Base-by-base conservation (phyloP, 2,797 vertebrate species). In the Semotilus atromaculatus region DNA sequence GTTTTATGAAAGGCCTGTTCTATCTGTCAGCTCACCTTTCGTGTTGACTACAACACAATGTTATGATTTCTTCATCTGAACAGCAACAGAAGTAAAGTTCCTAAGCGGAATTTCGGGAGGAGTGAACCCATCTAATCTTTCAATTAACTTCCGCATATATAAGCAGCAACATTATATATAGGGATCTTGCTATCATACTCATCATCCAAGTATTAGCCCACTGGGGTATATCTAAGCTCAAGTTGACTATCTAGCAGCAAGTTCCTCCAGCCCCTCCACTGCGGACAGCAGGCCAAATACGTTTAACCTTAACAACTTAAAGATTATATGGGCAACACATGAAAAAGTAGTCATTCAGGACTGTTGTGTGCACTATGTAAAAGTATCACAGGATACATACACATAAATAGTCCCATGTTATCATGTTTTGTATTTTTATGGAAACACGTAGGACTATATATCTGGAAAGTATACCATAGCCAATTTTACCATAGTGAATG, bases 1-100 rank as follows among this genome's bases (percentile, higher is more conserved):
- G 21, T 72, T 72, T 81, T 45, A 29, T 81, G 66, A 80, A 70
- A 68, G 64, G 64, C 23, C 18, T 7, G 48, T 34, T 66, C 29
- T 43, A 14, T 19, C 26, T 72, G 9, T 26, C 23, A 71, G 58
- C 38, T 78, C 18, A 78, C 31, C 40, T 64, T 2, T 68, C 8
- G 23, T 80, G 19, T 70, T 38, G 14, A 53, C 62, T 80, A 38
- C 48, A 36, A 36, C 73, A 75, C 45, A 26, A 0, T 80, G 13
- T 26, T 70, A 70, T 53, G 48, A 36, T 51, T 80, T 51, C 21
- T 68, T 68, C 3, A 45, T 80, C 21, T 51, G 19, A 80, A 80
- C 14, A 68, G 31, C 31, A 78, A 64, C 18, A 26, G 23, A 80
- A 80, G n/a, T 51, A n/a, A 48, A 48, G 14, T 48, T 48, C 45